Conservation (phyloP, 2,113 vertebrate species). For the Neofelis nebulosa region DNA sequence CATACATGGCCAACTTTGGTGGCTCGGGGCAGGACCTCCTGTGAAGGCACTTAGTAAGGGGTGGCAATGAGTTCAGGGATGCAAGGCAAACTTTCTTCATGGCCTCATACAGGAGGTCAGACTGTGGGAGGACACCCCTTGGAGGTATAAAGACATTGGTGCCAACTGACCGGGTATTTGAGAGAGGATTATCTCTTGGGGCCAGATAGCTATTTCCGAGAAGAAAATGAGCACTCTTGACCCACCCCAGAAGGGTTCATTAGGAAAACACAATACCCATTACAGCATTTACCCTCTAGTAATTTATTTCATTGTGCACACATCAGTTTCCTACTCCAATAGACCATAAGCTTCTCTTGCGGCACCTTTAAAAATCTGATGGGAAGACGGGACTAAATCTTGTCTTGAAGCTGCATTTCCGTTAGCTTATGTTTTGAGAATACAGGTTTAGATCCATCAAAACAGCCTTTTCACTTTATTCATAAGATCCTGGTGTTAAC, state of each 20-base stretch:
- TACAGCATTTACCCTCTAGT: neutral
- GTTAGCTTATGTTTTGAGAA: neutral
- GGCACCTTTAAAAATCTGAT: neutral
- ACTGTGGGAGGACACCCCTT: neutral
- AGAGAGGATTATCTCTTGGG: neutral
- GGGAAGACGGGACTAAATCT: neutral
- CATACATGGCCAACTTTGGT: neutral
- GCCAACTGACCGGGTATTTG: neutral
- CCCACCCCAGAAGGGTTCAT: neutral
- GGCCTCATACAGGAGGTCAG: neutral
- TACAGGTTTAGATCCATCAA: neutral
- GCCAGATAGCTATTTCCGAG: neutral
- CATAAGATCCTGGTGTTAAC: neutral
- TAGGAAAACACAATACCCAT: neutral
- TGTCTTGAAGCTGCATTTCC: neutral
- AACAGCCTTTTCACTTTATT: neutral
- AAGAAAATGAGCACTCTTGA: neutral
- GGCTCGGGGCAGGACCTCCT: neutral
- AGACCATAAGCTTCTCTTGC: neutral
- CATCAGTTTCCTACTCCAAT: neutral
- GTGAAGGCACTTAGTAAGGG: neutral
- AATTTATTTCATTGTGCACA: neutral
- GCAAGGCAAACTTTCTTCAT: neutral
- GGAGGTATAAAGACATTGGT: neutral
- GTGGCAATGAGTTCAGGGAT: neutral